Evolutionary conservation across 1,140 invertebrate species (phyloP).

Genomic region (Hestina assimilis): DNA sequence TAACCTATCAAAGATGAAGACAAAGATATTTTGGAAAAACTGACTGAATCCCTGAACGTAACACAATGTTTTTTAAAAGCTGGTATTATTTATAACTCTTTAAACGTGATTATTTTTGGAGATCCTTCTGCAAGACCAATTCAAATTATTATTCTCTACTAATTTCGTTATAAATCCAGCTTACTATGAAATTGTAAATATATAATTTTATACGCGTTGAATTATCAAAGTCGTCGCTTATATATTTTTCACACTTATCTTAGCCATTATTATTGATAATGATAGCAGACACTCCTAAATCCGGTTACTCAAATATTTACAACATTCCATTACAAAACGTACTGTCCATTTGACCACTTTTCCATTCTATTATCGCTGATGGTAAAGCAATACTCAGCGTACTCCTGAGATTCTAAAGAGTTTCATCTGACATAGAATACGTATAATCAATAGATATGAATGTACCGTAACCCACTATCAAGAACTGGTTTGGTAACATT

Average conservation of each 20-base stretch:
- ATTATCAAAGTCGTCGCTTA: background rate
- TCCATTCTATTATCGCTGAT: background rate
- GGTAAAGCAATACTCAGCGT: background rate
- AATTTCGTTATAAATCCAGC: no score
- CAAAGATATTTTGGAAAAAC: no score
- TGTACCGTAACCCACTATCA: constrained; percentile 26
- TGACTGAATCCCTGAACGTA: no score
- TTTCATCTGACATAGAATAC: constrained; percentile 18
- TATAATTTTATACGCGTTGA: background rate
- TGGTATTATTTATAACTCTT: no score
- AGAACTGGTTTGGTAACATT: constrained; percentile 33
- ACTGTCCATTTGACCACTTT: background rate
- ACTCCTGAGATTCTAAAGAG: background rate
- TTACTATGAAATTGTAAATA: background rate
- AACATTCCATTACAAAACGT: background rate
- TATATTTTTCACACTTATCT: constrained; percentile 8
- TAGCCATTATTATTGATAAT: constrained; percentile 13
- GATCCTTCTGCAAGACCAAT: no score
- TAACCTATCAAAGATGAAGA: no score
- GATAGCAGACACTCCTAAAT: constrained; percentile 26
- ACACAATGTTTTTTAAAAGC: no score
- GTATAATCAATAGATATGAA: constrained; percentile 23
- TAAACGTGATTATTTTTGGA: no score
- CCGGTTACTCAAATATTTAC: constrained; percentile 26
- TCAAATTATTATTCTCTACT: no score